These are phyloP conservation scores for Agonopterix alstromeriana DNA, from an alignment of 2,888 invertebrate species.

Conservation along the genomic window DNA sequence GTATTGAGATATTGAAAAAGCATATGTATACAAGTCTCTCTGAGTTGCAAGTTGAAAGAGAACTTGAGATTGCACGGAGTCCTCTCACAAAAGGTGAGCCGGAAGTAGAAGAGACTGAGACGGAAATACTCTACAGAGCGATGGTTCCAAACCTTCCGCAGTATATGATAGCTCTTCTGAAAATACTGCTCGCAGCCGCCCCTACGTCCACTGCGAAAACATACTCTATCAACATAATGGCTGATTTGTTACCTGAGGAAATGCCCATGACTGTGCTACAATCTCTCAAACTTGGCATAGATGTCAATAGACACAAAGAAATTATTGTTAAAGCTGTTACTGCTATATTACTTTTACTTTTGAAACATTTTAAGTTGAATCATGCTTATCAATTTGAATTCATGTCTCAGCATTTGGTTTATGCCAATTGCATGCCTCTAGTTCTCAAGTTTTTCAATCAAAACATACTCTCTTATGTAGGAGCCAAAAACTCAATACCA, in stretches of 20 bases:
- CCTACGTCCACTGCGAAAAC: constrained; percentile 99
- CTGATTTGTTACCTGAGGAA: constrained; percentile 97
- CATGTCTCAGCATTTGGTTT: constrained; percentile 98
- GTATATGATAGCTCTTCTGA: constrained; percentile 97
- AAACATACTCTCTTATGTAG: constrained; percentile 95
- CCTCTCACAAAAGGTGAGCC: constrained; percentile 91
- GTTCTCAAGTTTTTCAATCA: constrained; percentile 99
- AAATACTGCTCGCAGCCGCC: constrained; percentile 97
- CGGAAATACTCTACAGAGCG: constrained; percentile 94
- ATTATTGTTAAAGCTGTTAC: constrained; percentile 98
- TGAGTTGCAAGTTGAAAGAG: constrained; percentile 93
- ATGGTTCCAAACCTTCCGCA: constrained; percentile 97
- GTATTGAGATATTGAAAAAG: constrained; percentile 92
- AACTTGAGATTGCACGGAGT: constrained; percentile 93
- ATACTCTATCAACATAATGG: constrained; percentile 98
- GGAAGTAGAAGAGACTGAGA: constrained; percentile 87
- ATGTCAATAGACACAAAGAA: constrained; percentile 98
- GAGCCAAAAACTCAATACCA: constrained; percentile 95
- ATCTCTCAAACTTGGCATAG: constrained; percentile 96
- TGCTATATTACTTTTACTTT: constrained; percentile 89
- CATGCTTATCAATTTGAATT: constrained; percentile 99
- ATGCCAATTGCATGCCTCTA: constrained; percentile 98
- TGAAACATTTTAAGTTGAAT: constrained; percentile 98
- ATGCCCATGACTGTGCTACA: constrained; percentile 98
- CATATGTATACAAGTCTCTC: constrained; percentile 96